phyloP scores from a whole-genome alignment of 2,113 vertebrate species.

The Corynorhinus townsendii region DNA sequence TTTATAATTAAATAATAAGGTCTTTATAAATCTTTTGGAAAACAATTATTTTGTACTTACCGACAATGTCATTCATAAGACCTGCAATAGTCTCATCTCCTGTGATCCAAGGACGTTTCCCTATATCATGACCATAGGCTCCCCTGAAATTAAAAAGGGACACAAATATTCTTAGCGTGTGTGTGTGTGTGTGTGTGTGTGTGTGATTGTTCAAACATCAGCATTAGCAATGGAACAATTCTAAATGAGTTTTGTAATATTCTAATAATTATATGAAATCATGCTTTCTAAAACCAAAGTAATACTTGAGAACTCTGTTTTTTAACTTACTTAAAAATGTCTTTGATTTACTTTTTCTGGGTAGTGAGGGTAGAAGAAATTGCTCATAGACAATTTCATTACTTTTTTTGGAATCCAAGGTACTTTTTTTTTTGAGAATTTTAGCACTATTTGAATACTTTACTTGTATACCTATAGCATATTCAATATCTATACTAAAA shows the following conservation, averaged over 20 bases:
- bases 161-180: neutral
- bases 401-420: neutral
- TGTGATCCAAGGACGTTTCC: constrained; percentile 89
- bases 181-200: neutral
- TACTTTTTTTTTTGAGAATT: neutral
- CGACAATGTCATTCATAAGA: constrained; percentile 89
- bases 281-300: neutral
- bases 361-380: neutral
- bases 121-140: constrained; percentile 86
- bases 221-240: neutral
- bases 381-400: neutral
- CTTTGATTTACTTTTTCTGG: neutral
- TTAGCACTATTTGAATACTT: neutral
- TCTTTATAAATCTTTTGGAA: neutral
- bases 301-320: neutral
- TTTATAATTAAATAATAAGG: neutral
- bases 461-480: neutral
- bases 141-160: constrained; percentile 82
- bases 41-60: constrained; percentile 78
- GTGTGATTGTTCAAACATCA: neutral
- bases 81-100: constrained; percentile 88
- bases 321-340: neutral
- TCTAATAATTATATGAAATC: neutral
- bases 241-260: neutral
- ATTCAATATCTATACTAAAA: neutral